phyloP scores from a whole-genome alignment of 2,797 vertebrate species.

The Centroberyx gerrardi region DNA sequence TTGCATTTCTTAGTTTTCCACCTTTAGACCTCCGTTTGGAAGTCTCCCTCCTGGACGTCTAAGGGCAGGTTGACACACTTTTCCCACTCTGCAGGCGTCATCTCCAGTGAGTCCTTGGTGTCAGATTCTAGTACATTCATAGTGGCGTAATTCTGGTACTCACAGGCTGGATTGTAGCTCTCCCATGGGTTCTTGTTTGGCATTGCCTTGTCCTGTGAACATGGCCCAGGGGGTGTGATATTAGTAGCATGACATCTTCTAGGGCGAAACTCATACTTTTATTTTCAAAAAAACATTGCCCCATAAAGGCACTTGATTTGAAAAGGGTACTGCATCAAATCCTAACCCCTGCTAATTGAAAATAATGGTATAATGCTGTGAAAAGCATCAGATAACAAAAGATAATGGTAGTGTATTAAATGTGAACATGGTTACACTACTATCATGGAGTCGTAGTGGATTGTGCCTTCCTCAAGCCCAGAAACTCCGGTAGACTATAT shows the following conservation, averaged over 20 bases:
- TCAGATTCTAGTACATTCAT: slow-evolving; percentile 98
- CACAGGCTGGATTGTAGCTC: slow-evolving; percentile 97
- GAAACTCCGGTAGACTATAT: slow-evolving; percentile 42
- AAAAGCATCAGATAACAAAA: too few species aligned
- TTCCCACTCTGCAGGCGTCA: slow-evolving; percentile 98
- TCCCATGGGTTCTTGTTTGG: slow-evolving; percentile 98
- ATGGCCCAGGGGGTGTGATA: slow-evolving; percentile 62
- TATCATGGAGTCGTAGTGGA: slow-evolving; percentile 59
- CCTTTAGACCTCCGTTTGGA: slow-evolving; percentile 98
- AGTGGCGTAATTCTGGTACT: slow-evolving; percentile 99
- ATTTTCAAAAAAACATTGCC: not conserved
- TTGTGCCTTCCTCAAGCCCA: slow-evolving; percentile 46
- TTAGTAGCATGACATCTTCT: slow-evolving; percentile 74
- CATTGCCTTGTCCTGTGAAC: slow-evolving; percentile 94
- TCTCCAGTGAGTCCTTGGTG: slow-evolving; percentile 97
- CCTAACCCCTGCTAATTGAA: slow-evolving; percentile 60
- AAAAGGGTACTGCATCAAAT: slow-evolving; percentile 53
- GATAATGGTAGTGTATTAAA: slow-evolving; percentile 68
- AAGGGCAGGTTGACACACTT: slow-evolving; percentile 99
- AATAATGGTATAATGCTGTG: slow-evolving; percentile 72
- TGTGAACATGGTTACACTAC: slow-evolving; percentile 68
- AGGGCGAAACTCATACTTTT: slow-evolving; percentile 38
- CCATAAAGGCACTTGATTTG: slow-evolving; percentile 52
- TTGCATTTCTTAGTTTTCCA: slow-evolving; percentile 71
- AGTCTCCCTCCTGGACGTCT: slow-evolving; percentile 99